Conservation (phyloP, 2,888 invertebrate genomes). For the Pasiphila rectangulata region DNA sequence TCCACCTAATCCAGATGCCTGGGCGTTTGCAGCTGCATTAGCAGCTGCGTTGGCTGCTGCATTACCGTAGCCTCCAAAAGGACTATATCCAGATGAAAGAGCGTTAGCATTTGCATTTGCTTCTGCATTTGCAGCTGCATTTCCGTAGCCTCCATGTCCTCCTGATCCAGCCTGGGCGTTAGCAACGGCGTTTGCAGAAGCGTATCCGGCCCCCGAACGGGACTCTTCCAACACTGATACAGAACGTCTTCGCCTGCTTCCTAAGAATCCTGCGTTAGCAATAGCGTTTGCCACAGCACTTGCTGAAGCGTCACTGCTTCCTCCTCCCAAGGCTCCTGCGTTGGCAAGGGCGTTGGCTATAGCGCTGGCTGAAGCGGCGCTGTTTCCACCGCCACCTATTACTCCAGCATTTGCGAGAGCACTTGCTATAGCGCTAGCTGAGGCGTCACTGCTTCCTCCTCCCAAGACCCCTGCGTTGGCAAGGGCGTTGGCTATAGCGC, state of each 20-base stretch:
- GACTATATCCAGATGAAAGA: not conserved
- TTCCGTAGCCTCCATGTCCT: not conserved
- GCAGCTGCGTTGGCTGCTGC: not conserved
- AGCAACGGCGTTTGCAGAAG: constrained; percentile 18
- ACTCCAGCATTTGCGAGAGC: not conserved
- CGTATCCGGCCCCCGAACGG: no score
- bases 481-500: not conserved
- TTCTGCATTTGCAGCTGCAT: not conserved
- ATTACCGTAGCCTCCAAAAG: not conserved
- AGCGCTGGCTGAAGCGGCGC: no score
- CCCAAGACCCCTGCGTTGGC: not conserved
- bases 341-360: not conserved
- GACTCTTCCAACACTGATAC: no score
- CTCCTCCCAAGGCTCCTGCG: not conserved
- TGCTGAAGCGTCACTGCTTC: not conserved
- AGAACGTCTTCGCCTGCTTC: no score
- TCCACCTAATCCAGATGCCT: not conserved
- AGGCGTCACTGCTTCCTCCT: not conserved
- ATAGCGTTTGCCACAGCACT: not conserved
- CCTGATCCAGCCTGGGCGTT: not conserved
- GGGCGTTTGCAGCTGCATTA: not conserved
- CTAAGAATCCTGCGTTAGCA: not conserved
- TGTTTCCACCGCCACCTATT: not conserved
- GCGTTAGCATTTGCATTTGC: not conserved
- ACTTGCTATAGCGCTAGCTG: not conserved